phyloP scores from a whole-genome alignment of 2,888 invertebrate species.

The Sesia bembeciformis region DNA sequence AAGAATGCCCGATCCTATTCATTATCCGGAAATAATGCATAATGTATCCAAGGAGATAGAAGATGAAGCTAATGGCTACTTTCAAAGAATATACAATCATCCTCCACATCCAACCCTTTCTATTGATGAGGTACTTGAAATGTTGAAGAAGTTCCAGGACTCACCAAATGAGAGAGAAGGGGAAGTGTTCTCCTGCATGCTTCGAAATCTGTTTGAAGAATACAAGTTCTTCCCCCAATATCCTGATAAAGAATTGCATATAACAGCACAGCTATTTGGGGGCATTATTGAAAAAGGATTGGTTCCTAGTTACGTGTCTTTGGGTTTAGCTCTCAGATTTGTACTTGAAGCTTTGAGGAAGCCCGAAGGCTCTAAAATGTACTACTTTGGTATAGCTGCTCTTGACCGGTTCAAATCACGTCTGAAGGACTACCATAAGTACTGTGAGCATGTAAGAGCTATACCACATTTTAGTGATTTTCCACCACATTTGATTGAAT shows the following conservation, averaged over 20 bases:
- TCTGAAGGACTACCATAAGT: conserved; percentile 96
- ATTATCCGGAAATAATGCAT: conserved; percentile 86
- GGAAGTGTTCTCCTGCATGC: conserved; percentile 96
- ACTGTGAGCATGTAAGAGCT: conserved; percentile 94
- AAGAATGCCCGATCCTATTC: conserved; percentile 73
- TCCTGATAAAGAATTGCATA: conserved; percentile 97
- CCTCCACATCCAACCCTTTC: conserved; percentile 93
- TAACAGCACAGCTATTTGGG: conserved; percentile 97
- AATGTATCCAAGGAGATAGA: conserved; percentile 96
- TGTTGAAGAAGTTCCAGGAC: conserved; percentile 96
- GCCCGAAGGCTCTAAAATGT: conserved; percentile 94
- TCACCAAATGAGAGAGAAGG: conserved; percentile 90
- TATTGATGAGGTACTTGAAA: conserved; percentile 96
- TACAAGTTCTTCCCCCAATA: conserved; percentile 99
- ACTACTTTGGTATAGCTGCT: conserved; percentile 96
- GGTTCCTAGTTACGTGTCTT: conserved; percentile 87
- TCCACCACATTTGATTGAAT: conserved; percentile 93
- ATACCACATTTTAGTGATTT: conserved; percentile 96
- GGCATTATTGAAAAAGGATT: conserved; percentile 97
- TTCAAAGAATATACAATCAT: conserved; percentile 98
- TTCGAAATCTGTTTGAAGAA: conserved; percentile 97
- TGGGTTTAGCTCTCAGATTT: conserved; percentile 92
- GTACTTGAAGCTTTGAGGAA: conserved; percentile 95
- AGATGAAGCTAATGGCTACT: conserved; percentile 98
- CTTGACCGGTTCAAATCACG: conserved; percentile 94